Percentiles rank a stretch among this genome's conserved stretches.
phyloP scores from a whole-genome alignment of 1,140 invertebrate species.

The Brachionus sp. region DNA sequence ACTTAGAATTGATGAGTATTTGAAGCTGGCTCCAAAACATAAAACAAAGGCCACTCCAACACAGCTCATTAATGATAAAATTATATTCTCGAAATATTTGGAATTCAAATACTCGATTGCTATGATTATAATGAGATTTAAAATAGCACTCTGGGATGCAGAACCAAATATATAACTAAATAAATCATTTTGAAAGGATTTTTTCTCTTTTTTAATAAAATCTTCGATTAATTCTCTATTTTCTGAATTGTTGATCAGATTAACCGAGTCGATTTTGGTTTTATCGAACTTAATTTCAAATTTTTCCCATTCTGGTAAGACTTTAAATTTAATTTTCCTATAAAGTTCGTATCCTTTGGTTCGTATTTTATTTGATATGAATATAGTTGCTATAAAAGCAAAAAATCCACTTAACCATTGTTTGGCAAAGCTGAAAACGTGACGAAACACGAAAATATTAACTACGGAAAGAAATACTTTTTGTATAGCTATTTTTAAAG shows the following conservation, averaged over 20 bases:
- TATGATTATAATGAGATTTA: conserved; percentile 6
- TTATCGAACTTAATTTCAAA: conserved; percentile 25
- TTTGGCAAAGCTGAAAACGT: background rate
- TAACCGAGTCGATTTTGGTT: background rate
- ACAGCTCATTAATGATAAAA: background rate
- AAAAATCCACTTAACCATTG: background rate
- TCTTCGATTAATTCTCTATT: background rate
- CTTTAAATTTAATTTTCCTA: conserved; percentile 12
- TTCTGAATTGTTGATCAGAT: background rate
- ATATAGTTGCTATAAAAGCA: conserved; percentile 28
- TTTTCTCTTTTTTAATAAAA: background rate
- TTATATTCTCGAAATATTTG: conserved; percentile 3
- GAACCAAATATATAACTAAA: conserved; percentile 34
- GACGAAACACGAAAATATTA: conserved; percentile 22
- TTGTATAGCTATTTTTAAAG: conserved; percentile 37
- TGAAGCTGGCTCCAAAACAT: conserved; percentile 39
- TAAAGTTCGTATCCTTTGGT: background rate
- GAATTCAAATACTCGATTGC: conserved; percentile 11
- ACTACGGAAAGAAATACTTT: conserved; percentile 10
- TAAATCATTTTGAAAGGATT: background rate
- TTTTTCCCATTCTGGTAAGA: conserved; percentile 34
- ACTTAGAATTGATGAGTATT: conserved; percentile 34
- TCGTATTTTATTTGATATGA: conserved; percentile 4
- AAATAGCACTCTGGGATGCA: conserved; percentile 19
- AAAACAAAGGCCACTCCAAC: conserved; percentile 19